Conservation (phyloP, 2,888 invertebrate species). For the Watsonalla binaria region DNA sequence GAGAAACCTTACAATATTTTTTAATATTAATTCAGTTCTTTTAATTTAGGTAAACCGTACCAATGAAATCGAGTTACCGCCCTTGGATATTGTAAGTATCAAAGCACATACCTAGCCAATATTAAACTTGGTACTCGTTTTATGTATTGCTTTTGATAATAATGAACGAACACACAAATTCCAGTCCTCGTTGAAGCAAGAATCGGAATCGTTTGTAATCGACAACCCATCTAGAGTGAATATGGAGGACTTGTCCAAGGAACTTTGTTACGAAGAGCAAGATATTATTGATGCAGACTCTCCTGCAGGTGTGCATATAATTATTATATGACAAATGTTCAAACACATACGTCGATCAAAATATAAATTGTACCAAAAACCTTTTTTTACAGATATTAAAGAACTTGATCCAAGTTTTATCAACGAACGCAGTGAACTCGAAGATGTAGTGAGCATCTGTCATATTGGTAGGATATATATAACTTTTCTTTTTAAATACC, state of each 20-base stretch:
- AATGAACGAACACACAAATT: neutral
- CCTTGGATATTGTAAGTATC: neutral
- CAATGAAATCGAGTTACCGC: neutral
- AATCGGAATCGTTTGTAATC: conserved; percentile 7
- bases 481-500: too few relatives aligned
- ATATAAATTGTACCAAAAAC: neutral
- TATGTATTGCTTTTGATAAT: neutral
- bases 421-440: neutral
- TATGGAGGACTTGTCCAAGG: conserved; percentile 9
- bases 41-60: neutral
- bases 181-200: conserved; percentile 5
- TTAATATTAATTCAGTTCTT: neutral
- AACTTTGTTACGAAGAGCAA: conserved; percentile 1
- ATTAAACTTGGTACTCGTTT: too few relatives aligned
- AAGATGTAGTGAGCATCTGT: neutral
- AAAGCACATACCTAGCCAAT: too few relatives aligned
- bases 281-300: conserved; percentile 21
- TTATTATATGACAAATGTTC: neutral
- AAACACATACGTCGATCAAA: too few relatives aligned
- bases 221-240: conserved; percentile 4
- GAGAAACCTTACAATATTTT: too few relatives aligned
- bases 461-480: neutral
- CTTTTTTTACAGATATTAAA: neutral
- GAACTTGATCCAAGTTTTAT: neutral
- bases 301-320: neutral